A percentile compares a stretch with the other conserved stretches of the same genome.
These are phyloP conservation scores for Prorops nasuta DNA, from an alignment of 1,140 invertebrate species.

Conservation along the genomic window DNA sequence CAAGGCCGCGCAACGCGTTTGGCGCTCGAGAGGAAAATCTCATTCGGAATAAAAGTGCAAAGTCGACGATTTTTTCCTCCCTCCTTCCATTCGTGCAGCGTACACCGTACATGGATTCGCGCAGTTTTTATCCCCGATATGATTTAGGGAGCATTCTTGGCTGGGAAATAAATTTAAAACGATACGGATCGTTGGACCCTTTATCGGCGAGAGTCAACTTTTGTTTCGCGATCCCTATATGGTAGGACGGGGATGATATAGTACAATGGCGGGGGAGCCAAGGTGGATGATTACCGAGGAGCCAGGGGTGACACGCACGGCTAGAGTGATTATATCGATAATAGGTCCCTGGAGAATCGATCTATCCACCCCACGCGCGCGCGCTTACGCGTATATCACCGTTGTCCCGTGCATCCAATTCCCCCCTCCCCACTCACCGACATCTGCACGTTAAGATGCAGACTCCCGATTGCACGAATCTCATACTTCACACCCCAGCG, in stretches of 20 bases:
- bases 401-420: not conserved
- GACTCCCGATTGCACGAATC: not conserved
- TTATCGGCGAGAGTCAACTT: not conserved
- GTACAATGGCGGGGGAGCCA: not conserved
- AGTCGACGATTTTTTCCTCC: too few relatives aligned
- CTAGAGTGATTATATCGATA: conserved; percentile 34
- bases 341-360: conserved; percentile 28
- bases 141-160: not conserved
- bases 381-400: conserved; percentile 1
- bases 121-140: too few relatives aligned
- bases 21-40: too few relatives aligned
- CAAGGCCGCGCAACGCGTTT: too few relatives aligned
- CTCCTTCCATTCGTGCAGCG: too few relatives aligned
- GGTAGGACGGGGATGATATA: not conserved
- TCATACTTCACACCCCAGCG: not conserved
- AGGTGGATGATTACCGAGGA: not conserved
- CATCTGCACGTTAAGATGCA: conserved; percentile 20
- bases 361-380: conserved; percentile 7
- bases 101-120: too few relatives aligned
- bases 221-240: not conserved
- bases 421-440: not conserved
- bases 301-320: conserved; percentile 29
- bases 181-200: not conserved
- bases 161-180: not conserved
- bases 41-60: too few relatives aligned